Evolutionary conservation across 2,113 vertebrate species (phyloP), one percentile per base, ranked within the genome.

Genomic region (Erpornis zantholeuca): DNA sequence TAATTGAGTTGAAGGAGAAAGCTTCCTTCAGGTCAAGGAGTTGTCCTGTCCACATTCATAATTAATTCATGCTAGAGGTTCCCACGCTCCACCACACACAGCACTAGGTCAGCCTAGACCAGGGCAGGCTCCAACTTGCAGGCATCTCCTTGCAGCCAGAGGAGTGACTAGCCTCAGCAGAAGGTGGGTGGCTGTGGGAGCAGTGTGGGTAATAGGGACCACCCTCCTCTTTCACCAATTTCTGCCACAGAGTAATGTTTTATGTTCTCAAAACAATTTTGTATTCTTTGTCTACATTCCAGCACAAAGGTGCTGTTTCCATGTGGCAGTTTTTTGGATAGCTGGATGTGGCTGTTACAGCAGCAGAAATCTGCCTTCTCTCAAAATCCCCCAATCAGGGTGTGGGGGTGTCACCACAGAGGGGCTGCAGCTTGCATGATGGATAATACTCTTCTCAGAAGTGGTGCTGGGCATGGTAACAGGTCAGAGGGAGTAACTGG

Each of bases 401-500:
- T 56, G 27, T 36, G 44, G 19, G 12, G 12, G 6, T 75, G 40
- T 56, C 23, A 47, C 38, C 29, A 21, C 1, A 5, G 23, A 36
- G 45, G 17, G 21, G 3, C 45, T 79, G 28, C 47, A 53, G 42
- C 36, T 31, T 63, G 31, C 6, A 1, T 7, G n/a, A 5, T 50
- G 6, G 3, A 9, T 40, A 42, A 10, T 33, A 5, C 23, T 27
- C 14, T 40, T 31, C 10, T 6, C 28, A 44, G 56, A 49, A 59
- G 61, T 8, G 17, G 7, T 66, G 64, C 42, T 50, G 70, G 27
- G 7, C 9, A 7, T 28, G 40, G 28, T 29, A 24, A 20, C 14
- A 18, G 14, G 12, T 56, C 5, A 15, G 64, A 70, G 49, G 21
- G 33, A 24, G 21, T 3, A 1, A 40, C 2, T 0, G 3, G 3